Evolutionary conservation across 1,140 invertebrate species (phyloP), one percentile per base, ranked within the genome.

Genomic region (Megathymus violae): DNA sequence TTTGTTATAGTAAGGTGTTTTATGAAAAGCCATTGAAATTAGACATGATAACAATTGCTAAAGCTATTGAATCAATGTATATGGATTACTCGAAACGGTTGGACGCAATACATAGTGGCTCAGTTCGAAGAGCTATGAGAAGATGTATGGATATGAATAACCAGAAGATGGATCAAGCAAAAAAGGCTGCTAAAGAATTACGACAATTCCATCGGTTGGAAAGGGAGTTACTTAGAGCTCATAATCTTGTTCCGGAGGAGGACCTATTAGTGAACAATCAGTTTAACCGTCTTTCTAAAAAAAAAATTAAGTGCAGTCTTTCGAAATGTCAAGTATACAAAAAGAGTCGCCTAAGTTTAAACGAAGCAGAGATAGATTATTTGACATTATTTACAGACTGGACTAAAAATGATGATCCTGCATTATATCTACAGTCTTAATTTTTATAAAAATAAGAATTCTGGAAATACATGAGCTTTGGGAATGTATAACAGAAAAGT

Each of bases 331-430:
- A 22, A 16, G 15, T 0, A 13, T 43, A 48, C 9, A 27, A 44
- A 38, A 59, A 46, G 65, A 63, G 11, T n/a, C 10, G 58, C 41
- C 31, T 62, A 15, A 51, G 43, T 17, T 75, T 62, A 64, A 78
- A 70, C 9, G 80, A 78, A 15, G 71, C 69, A 9, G 76, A 86
- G 51, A 15, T 75, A 19, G 83, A 89, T 48, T 88, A 86, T 76
- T 66, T 88, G n/a, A 50, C 48, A 38, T 62, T 89, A 19, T 89
- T 89, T 62, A 89, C 87, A 43, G 79, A 88, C 36, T 88, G 85
- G 85, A 78, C 71, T 31, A 70, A 68, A 56, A 69, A 76, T 44
- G 82, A 88, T 15, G 67, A 85, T 61, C 80, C 83, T 50, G 65
- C 48, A 4, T 40, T 74, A 40, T 84, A 74, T 65, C 60, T 85